Evolutionary conservation across 2,797 vertebrate genomes (phyloP), one percentile per base, ranked within the genome.

Genomic region (Chaetophractus vellerosus): DNA sequence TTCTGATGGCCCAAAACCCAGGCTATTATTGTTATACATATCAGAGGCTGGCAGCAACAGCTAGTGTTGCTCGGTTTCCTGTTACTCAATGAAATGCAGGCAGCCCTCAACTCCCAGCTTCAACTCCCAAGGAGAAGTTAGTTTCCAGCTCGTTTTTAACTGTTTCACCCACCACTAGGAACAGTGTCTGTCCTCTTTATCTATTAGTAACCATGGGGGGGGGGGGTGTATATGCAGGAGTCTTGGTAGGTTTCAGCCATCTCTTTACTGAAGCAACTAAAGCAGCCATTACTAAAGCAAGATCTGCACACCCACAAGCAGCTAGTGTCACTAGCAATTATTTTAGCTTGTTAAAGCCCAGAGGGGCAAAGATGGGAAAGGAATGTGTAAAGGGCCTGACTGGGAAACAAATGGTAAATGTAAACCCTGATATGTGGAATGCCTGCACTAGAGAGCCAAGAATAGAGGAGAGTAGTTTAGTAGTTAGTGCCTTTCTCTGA

Each of bases 241-340:
- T 23, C 23, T 52, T 83, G 59, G 79, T 57, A 28, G n/a, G 19
- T 74, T 87, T 76, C 48, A 66, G 48, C 11, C 68, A 71, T 91
- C 89, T 91, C 82, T 38, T 38, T 79, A 61, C 10, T 92, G 23
- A 41, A 61, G n/a, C 57, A 93, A 88, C 41, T 88, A 91, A 88
- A 87, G 64, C n/a, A 63, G 45, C 21, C 74, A 59, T 52, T 79
- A 91, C 64, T 64, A 84, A n/a, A 75, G 15, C 16, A 96, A 90
- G 28, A 45, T 38, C 50, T 93, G 45, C 9, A 72, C 24, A 91
- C 36, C 36, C 57, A 88, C 3, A 88, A 85, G 74, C 26, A 63
- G 74, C 83, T 76, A 55, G 57, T 74, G 50, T n/a, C 18, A 94
- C 31, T 48, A 75, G 66, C 24, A 66, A 64, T 75, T 83, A 86